Conservation (phyloP, 2,888 invertebrate species). For the Tolmerus cingulatus region DNA sequence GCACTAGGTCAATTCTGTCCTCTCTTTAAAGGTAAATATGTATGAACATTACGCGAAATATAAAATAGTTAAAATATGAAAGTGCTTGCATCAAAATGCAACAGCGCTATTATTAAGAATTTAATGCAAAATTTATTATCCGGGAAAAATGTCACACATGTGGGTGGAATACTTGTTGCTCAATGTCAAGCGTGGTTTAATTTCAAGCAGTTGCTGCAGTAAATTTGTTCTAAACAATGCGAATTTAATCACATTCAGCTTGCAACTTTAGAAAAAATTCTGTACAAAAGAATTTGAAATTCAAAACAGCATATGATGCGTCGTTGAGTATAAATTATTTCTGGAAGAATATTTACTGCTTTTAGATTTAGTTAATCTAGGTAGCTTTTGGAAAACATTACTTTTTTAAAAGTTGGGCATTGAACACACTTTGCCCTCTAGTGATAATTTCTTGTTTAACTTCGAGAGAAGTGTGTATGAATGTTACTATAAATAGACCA, state of each 20-base stretch:
- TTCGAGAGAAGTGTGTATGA: background rate
- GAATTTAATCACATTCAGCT: background rate
- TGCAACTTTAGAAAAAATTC: background rate
- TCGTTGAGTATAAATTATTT: background rate
- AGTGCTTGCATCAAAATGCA: constrained; percentile 15
- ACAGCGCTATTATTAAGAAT: constrained; percentile 32
- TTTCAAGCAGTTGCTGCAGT: constrained; percentile 1
- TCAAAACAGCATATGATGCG: background rate
- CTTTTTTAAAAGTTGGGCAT: background rate
- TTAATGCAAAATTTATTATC: constrained; percentile 7
- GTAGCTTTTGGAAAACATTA: background rate
- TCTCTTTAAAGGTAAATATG: constrained; percentile 82
- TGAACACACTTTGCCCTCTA: background rate
- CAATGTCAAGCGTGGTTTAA: constrained; percentile 15
- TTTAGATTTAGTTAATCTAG: background rate
- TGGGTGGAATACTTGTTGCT: background rate
- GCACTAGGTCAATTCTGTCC: constrained; percentile 92
- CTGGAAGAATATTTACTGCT: background rate
- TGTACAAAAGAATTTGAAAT: background rate
- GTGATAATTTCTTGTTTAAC: background rate
- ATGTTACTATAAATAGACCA: background rate
- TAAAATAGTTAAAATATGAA: background rate
- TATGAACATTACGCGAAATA: constrained; percentile 42
- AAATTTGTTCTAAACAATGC: background rate
- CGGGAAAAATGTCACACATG: background rate